Evolutionary conservation across 2,888 invertebrate genomes (phyloP), one percentile per base, ranked within the genome.

Genomic region (Drosophila formosana): DNA sequence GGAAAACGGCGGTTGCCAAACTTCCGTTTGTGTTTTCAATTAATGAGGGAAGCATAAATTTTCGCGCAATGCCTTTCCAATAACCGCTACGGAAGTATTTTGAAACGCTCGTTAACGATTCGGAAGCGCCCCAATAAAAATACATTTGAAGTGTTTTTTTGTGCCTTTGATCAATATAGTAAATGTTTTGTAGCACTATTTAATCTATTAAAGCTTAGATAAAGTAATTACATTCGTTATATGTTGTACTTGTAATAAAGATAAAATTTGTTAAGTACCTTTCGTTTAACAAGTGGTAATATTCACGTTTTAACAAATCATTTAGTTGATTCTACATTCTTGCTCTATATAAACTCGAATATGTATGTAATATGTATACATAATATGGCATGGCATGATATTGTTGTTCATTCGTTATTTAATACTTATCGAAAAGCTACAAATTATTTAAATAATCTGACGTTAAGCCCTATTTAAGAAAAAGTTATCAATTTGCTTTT

Each of bases 151-250:
- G 8, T 41, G 9, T n/a, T 34, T 28, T 37, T 25, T 39, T 52
- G 9, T 32, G 5, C 5, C 23, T 47, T 2, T 26, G 28, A 50
- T 34, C 50, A 11, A 62, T 37, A 47, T 77, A 67, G 50, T 77
- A 52, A 67, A 72, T 61, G 60, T 43, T 11, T 39, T 65, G 25
- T 70, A 47, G 84, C 85, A 78, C 89, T 86, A 78, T 43, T 69
- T 57, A 86, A 76, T 75, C 85, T 86, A 86, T 86, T 86, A 86
- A 86, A 89, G 85, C 85, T 86, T 84, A 89, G 85, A 71, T 82
- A 86, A 89, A 82, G 78, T 77, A 75, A 77, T 76, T 63, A 68
- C 53, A 75, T 55, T 25, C 32, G 2, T 46, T 57, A 43, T 63
- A 57, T 50, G 45, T 63, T 82, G 63, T 74, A 76, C 63, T 75